These are phyloP conservation scores for Physocephala rufipes DNA, from an alignment of 2,888 invertebrate species.

Conservation along the genomic window DNA sequence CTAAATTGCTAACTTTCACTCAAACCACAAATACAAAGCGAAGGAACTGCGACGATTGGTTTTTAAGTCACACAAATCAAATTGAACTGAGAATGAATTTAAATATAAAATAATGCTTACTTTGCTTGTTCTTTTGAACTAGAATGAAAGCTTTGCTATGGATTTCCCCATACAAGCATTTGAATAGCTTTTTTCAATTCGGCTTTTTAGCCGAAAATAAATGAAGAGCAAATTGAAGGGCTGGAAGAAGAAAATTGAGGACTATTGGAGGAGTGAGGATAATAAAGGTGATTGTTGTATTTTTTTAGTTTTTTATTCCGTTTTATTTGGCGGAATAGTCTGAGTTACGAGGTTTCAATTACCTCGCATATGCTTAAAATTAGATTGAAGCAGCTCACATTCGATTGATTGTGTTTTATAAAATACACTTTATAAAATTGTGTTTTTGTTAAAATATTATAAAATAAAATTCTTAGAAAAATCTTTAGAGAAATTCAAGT, in stretches of 20 bases:
- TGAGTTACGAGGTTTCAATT: too few relatives aligned
- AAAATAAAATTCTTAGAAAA: too few relatives aligned
- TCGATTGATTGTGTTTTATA: too few relatives aligned
- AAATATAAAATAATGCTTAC: not conserved
- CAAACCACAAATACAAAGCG: not conserved
- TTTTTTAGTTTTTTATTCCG: too few relatives aligned
- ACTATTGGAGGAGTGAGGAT: too few relatives aligned
- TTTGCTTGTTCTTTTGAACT: constrained; percentile 6
- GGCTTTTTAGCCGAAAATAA: constrained; percentile 7
- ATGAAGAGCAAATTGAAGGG: not conserved
- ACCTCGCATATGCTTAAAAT: too few relatives aligned
- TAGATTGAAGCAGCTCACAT: too few relatives aligned
- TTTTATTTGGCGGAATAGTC: too few relatives aligned
- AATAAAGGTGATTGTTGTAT: too few relatives aligned
- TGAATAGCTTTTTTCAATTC: constrained; percentile 16
- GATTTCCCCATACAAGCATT: constrained; percentile 18
- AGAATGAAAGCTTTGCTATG: constrained; percentile 7
- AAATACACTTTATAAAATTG: too few relatives aligned
- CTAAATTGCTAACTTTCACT: not conserved
- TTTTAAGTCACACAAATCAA: constrained; percentile 26
- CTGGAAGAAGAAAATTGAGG: not conserved
- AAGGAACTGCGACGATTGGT: constrained; percentile 24
- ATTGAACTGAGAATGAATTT: constrained; percentile 2
- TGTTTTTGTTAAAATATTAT: too few relatives aligned
- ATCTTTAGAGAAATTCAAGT: too few relatives aligned